Percentiles rank a stretch among this genome's conserved stretches.
phyloP scores from a whole-genome alignment of 2,888 invertebrate genomes.

The Hyalella azteca region DNA sequence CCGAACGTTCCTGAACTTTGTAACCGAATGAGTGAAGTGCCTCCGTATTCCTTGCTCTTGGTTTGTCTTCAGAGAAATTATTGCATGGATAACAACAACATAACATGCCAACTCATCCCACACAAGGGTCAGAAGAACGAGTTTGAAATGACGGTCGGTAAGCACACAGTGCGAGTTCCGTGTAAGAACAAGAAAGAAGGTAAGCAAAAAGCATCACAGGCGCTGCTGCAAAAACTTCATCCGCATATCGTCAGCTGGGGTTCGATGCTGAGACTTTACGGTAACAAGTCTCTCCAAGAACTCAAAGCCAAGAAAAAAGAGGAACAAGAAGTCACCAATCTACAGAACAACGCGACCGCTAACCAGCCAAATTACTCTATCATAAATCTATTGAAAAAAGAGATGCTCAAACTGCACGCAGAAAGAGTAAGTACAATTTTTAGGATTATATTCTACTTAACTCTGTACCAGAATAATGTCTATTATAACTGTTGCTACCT shows the following conservation, averaged over 20 bases:
- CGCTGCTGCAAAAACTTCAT: constrained; percentile 89
- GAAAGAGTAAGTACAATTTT: constrained; percentile 65
- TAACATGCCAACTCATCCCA: constrained; percentile 84
- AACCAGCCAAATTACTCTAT: constrained; percentile 93
- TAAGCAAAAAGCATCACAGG: constrained; percentile 94
- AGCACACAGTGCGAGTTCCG: constrained; percentile 73
- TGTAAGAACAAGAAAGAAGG: constrained; percentile 96
- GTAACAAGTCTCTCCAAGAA: constrained; percentile 86
- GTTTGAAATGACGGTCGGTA: constrained; percentile 92
- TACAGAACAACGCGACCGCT: constrained; percentile 85
- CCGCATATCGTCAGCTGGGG: constrained; percentile 96
- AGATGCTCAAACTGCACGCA: constrained; percentile 79
- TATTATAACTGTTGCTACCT: no score
- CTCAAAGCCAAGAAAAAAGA: constrained; percentile 90
- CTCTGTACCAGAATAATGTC: no score
- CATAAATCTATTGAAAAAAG: constrained; percentile 79
- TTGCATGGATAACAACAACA: constrained; percentile 86
- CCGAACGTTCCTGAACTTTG: constrained; percentile 93
- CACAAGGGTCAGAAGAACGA: constrained; percentile 90
- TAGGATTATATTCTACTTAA: no score
- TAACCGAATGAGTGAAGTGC: constrained; percentile 93
- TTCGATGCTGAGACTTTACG: constrained; percentile 88
- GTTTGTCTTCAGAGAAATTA: constrained; percentile 93
- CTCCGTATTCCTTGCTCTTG: constrained; percentile 89
- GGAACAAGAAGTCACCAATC: constrained; percentile 87